phyloP scores from a whole-genome alignment of 2,888 invertebrate genomes.

The Apomyelois bistriatella region DNA sequence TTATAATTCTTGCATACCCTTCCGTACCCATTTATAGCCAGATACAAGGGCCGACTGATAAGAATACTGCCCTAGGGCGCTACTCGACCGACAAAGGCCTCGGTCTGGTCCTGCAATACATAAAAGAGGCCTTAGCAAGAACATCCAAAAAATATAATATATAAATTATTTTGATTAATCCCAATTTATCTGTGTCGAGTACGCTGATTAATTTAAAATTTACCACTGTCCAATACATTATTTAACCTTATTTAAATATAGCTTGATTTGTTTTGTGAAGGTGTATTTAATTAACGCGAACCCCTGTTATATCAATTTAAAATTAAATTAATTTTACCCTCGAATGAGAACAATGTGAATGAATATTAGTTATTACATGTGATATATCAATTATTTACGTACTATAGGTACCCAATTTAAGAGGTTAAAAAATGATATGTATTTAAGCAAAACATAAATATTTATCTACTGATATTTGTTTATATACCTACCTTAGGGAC shows the following conservation, averaged over 20 bases:
- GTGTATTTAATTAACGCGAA: neutral
- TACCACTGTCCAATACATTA: neutral
- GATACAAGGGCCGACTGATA: slow-evolving; percentile 44
- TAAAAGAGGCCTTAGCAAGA: slow-evolving; percentile 61
- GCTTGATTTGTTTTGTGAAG: neutral
- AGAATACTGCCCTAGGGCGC: slow-evolving; percentile 58
- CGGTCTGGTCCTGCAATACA: slow-evolving; percentile 58
- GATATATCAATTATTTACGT: too few relatives aligned
- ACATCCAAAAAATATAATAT: slow-evolving; percentile 41
- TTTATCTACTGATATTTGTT: too few relatives aligned
- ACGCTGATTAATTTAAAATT: slow-evolving; percentile 30
- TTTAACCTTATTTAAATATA: neutral
- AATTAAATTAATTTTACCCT: neutral
- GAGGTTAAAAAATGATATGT: too few relatives aligned
- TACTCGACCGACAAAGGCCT: slow-evolving; percentile 56
- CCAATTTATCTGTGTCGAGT: slow-evolving; percentile 47
- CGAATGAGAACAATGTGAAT: neutral
- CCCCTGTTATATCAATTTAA: neutral
- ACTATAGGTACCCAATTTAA: too few relatives aligned
- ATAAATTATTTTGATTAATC: slow-evolving; percentile 51
- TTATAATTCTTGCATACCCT: slow-evolving; percentile 23
- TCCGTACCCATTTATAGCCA: slow-evolving; percentile 22
- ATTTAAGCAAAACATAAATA: too few relatives aligned
- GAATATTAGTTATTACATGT: too few relatives aligned
- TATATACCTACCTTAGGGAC: too few relatives aligned